These are phyloP conservation scores for Neodontobutis hainanensis DNA, from an alignment of 2,113 vertebrate species.

Conservation along the genomic window DNA sequence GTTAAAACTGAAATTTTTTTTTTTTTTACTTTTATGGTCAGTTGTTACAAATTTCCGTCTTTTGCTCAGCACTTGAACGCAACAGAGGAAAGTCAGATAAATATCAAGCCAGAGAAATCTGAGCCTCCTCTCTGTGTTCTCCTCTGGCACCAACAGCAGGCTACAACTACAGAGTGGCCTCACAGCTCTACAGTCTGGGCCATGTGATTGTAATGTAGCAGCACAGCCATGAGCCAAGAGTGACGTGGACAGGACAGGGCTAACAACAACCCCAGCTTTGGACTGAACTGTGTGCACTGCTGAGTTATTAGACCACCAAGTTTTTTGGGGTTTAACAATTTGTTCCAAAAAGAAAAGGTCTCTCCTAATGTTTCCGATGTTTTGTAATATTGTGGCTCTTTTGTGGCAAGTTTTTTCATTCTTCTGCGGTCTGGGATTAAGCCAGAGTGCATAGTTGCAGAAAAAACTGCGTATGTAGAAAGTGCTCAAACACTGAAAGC, in stretches of 20 bases:
- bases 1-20: no score
- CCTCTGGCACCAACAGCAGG: constrained; percentile 39
- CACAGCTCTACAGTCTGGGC: constrained; percentile 44
- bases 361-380: constrained; percentile 34
- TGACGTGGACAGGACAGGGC: background rate
- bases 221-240: background rate
- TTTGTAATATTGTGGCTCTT: constrained; percentile 42
- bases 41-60: background rate
- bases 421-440: constrained; percentile 49
- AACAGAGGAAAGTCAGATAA: constrained; percentile 62
- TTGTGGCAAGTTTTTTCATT: constrained; percentile 44
- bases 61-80: constrained; percentile 25
- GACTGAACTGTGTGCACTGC: constrained; percentile 2
- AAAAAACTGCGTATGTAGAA: background rate
- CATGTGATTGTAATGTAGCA: constrained; percentile 57
- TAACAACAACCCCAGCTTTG: background rate
- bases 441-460: constrained; percentile 29
- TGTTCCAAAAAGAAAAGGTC: constrained; percentile 37
- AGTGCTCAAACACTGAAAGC: no score
- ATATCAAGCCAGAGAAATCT: constrained; percentile 61
- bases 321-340: constrained; percentile 32
- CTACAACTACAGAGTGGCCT: constrained; percentile 46
- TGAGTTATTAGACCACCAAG: constrained; percentile 45
- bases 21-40: no score
- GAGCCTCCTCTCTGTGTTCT: constrained; percentile 59